phyloP scores from a whole-genome alignment of 2,797 vertebrate genomes.

The Loris lydekkerianus region DNA sequence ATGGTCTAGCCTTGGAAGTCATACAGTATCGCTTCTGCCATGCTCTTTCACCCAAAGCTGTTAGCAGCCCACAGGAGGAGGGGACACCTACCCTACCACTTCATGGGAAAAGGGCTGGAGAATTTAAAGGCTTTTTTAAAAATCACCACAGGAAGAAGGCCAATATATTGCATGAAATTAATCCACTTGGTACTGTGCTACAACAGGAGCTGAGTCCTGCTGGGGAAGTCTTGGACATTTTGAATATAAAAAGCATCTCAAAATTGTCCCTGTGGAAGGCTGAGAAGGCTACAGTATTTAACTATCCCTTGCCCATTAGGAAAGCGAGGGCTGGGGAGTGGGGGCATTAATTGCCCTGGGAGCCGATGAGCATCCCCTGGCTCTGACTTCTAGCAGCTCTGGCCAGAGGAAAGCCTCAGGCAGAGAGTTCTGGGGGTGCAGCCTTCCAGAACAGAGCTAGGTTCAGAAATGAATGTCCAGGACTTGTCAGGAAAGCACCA shows the following conservation, averaged over 20 bases:
- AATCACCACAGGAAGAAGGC: slow-evolving; percentile 4
- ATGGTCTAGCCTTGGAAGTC: neutral
- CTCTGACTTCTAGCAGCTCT: neutral
- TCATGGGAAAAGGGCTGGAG: neutral
- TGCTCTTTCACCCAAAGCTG: slow-evolving; percentile 20
- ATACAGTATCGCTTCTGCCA: neutral
- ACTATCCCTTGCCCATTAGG: neutral
- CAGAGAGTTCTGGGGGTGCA: neutral
- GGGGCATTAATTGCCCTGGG: neutral
- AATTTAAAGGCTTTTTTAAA: neutral
- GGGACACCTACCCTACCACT: neutral
- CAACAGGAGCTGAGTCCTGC: neutral
- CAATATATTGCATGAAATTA: neutral
- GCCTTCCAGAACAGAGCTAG: neutral
- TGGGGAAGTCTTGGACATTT: neutral
- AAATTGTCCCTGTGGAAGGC: neutral
- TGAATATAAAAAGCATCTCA: slow-evolving; percentile 7
- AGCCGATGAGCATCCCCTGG: neutral
- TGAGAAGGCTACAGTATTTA: slow-evolving; percentile 8
- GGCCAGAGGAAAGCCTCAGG: neutral
- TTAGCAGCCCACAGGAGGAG: neutral
- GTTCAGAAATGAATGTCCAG: neutral
- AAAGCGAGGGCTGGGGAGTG: neutral
- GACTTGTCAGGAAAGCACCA: neutral
- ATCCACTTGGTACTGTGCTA: neutral